phyloP scores from a whole-genome alignment of 2,113 vertebrate species.

The Orthonyx spaldingii region DNA sequence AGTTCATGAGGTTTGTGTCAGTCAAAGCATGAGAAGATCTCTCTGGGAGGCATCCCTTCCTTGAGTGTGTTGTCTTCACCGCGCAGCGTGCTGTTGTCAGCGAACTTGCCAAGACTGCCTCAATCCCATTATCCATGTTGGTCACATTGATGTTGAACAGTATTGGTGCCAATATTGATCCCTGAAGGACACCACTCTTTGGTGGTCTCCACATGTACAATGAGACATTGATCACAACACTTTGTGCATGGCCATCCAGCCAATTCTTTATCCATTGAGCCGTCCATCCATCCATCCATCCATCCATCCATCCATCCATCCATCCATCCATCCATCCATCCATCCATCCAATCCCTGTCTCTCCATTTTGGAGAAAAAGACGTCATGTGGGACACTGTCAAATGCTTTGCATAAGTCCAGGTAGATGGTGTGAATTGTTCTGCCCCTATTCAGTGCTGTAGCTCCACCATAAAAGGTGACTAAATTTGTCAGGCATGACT shows the following conservation, averaged over 20 bases:
- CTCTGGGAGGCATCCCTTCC: background rate
- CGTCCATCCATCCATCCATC: no score
- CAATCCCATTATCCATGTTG: background rate
- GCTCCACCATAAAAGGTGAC: no score
- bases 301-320: no score
- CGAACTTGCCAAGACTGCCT: background rate
- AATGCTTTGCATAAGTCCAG: no score
- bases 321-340: no score
- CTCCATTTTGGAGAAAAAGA: background rate
- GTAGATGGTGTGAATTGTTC: no score
- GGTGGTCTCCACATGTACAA: accelerated
- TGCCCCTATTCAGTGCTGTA: no score
- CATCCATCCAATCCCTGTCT: background rate
- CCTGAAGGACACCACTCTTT: background rate
- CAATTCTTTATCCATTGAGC: background rate
- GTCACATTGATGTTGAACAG: background rate
- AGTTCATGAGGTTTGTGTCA: background rate
- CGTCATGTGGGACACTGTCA: background rate
- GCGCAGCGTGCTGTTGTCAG: background rate
- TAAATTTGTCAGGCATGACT: no score
- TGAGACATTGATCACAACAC: background rate
- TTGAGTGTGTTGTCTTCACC: background rate
- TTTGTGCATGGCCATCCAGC: no score
- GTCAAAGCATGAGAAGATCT: background rate
- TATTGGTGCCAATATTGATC: no score